Percentiles rank a stretch among this genome's conserved stretches.
These are phyloP conservation scores for Anas platyrhynchos DNA, from an alignment of 2,113 vertebrate species.

Conservation along the genomic window DNA sequence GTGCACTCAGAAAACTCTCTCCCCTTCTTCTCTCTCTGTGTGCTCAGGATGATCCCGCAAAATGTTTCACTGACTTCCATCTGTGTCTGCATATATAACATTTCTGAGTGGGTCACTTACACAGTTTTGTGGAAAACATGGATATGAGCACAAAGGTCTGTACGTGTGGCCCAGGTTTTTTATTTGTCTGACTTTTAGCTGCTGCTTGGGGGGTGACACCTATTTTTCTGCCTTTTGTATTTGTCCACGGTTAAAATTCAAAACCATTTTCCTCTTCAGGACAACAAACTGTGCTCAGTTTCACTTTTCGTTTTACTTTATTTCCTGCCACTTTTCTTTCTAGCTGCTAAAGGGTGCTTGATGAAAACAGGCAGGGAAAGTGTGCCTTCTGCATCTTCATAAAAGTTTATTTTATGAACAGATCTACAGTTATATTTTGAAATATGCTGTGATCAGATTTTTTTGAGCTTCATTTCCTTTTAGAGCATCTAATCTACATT, in stretches of 20 bases:
- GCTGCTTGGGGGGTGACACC: background rate
- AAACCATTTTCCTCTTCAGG: background rate
- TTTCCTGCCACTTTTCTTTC: background rate
- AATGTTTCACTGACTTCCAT: background rate
- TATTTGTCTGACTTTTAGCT: background rate
- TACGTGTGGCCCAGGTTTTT: background rate
- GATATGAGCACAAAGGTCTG: too few relatives aligned
- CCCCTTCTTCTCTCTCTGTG: background rate
- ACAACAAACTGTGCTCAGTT: background rate
- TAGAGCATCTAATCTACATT: background rate
- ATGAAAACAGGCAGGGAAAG: background rate
- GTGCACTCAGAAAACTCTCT: background rate
- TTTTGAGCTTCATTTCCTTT: background rate
- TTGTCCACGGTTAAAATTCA: background rate
- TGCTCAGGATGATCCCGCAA: background rate
- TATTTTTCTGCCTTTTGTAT: background rate
- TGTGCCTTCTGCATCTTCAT: background rate
- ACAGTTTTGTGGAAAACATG: background rate
- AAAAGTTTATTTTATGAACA: background rate
- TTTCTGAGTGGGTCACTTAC: background rate
- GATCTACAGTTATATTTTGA: background rate
- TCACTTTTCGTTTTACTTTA: background rate
- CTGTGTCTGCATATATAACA: background rate
- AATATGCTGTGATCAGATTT: background rate
- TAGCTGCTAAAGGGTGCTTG: background rate